phyloP scores from a whole-genome alignment of 2,888 invertebrate species.

The Suillia variegata region DNA sequence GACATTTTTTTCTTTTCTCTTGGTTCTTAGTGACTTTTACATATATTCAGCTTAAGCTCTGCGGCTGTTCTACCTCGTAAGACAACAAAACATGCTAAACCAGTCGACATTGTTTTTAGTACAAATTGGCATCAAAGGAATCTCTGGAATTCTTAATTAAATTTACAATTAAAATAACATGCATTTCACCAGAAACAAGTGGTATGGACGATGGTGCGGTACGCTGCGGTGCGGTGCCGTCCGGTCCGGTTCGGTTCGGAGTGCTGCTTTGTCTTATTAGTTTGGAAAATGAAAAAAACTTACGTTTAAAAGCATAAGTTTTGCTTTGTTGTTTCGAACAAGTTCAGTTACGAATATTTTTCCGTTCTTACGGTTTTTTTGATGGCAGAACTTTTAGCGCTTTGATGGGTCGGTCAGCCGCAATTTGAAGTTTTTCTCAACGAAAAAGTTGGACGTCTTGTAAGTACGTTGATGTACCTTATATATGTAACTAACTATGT shows the following conservation, averaged over 20 bases:
- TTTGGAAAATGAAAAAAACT: slow-evolving; percentile 18
- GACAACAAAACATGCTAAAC: slow-evolving; percentile 2
- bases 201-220: background rate
- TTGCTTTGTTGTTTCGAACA: slow-evolving; percentile 16
- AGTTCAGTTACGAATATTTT: background rate
- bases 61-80: background rate
- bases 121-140: slow-evolving; percentile 45
- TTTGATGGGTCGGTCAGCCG: slow-evolving; percentile 4
- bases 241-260: no score
- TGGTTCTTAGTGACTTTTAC: no score
- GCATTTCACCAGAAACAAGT: slow-evolving; percentile 25
- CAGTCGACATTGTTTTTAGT: slow-evolving; percentile 15
- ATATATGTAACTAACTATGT: no score
- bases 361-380: background rate
- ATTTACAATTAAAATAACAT: slow-evolving; percentile 53
- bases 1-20: no score
- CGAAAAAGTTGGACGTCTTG: background rate
- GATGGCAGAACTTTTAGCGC: background rate
- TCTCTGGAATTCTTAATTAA: slow-evolving; percentile 53
- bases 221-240: slow-evolving; percentile 6
- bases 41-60: no score
- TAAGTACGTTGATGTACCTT: no score
- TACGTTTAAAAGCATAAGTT: slow-evolving; percentile 19
- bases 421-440: background rate
- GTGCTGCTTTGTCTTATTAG: background rate